phyloP scores from a whole-genome alignment of 2,113 vertebrate genomes.

The Orycteropus afer region DNA sequence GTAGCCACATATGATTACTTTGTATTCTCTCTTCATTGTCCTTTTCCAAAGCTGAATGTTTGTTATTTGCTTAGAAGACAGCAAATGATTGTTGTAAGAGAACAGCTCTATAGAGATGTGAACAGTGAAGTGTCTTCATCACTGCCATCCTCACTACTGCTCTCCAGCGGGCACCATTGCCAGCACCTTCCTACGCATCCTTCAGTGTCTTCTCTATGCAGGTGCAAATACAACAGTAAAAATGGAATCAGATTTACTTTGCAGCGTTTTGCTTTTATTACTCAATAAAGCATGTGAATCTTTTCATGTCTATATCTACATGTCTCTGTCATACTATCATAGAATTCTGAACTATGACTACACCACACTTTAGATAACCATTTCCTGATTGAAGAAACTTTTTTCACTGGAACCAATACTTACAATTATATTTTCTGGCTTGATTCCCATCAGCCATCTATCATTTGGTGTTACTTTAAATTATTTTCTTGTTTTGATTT shows the following conservation, averaged over 20 bases:
- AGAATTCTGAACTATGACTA: background rate
- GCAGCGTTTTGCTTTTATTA: background rate
- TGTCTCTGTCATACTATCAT: background rate
- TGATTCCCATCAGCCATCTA: background rate
- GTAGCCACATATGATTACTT: background rate
- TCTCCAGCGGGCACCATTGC: background rate
- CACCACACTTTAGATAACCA: background rate
- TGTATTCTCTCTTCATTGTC: background rate
- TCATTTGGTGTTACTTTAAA: background rate
- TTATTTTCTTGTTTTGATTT: conserved; percentile 8
- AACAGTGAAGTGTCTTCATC: background rate
- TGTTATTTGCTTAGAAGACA: conserved; percentile 33
- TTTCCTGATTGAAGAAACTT: background rate
- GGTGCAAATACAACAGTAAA: conserved; percentile 23
- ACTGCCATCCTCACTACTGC: background rate
- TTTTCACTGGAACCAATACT: background rate
- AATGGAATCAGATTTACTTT: background rate
- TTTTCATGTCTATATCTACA: background rate
- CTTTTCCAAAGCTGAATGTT: conserved; percentile 19
- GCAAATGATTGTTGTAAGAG: background rate
- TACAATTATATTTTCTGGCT: background rate
- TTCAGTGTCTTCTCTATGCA: background rate
- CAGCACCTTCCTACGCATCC: background rate
- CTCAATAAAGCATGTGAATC: background rate
- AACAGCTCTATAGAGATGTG: background rate